Conservation (phyloP, 2,113 vertebrate species). For the Hiodon tergisus region DNA sequence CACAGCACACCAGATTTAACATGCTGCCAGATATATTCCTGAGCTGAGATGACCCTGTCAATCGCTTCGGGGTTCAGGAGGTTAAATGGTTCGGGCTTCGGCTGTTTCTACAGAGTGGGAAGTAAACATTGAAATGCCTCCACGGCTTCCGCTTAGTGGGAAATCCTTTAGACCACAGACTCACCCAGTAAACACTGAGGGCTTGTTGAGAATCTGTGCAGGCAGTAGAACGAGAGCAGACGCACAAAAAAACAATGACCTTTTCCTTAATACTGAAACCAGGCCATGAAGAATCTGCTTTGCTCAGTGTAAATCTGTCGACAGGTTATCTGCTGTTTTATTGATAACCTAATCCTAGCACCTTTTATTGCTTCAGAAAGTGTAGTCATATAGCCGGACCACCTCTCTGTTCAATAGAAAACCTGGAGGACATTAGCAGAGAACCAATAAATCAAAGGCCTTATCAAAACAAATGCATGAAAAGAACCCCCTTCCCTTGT, state of each 20-base stretch:
- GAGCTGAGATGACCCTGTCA: not conserved
- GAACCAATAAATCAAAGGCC: no score
- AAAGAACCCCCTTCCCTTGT: no score
- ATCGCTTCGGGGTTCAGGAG: not conserved
- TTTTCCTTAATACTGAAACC: not conserved
- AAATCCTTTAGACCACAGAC: constrained; percentile 11
- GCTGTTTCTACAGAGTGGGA: constrained; percentile 2
- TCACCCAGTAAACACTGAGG: constrained; percentile 1
- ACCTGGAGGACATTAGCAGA: no score
- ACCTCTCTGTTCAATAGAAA: not conserved
- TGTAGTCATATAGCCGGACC: not conserved
- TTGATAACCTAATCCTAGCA: not conserved
- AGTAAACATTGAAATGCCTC: constrained; percentile 3
- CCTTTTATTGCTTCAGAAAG: not conserved
- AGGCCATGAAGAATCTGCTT: not conserved
- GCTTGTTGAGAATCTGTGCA: not conserved
- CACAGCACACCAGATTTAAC: not conserved
- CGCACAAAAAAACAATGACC: not conserved
- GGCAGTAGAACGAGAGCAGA: not conserved
- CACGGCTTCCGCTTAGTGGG: constrained; percentile 13
- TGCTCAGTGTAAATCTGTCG: not conserved
- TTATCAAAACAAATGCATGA: no score
- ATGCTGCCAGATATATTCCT: not conserved
- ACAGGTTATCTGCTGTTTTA: no score
- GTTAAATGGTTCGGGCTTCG: not conserved